Percentiles rank a stretch among this genome's conserved stretches.
These are phyloP conservation scores for Anthopleura xanthogrammica DNA, from an alignment of 92 coral and sea anemone species.

Conservation along the genomic window DNA sequence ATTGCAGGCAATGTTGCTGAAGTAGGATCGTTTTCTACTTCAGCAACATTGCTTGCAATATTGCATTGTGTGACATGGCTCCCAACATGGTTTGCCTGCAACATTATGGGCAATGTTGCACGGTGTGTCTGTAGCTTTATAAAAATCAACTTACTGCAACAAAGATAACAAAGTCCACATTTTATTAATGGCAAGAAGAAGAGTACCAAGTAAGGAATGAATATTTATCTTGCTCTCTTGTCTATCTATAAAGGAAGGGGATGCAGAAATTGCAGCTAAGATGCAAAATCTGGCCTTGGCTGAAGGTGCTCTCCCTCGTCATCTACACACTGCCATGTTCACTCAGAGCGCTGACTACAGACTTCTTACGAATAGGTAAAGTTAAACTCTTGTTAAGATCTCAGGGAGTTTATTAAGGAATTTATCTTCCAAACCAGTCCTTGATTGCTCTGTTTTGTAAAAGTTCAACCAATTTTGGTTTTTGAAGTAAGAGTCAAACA, in stretches of 20 bases:
- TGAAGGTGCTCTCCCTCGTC: conserved; percentile 96
- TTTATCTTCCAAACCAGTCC: no score
- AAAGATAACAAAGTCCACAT: not conserved
- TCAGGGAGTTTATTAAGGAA: not conserved
- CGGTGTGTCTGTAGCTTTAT: no score
- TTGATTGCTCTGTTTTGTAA: no score
- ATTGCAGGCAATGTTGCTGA: no score
- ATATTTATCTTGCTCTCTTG: not conserved
- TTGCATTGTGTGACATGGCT: no score
- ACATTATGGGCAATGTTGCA: no score
- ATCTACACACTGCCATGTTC: conserved; percentile 96
- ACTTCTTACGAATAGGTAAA: conserved; percentile 65
- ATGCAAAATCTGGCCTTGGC: conserved; percentile 98
- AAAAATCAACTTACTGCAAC: no score
- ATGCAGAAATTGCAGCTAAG: conserved; percentile 91
- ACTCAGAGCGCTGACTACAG: conserved; percentile 89
- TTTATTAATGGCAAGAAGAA: not conserved
- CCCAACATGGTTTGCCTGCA: no score
- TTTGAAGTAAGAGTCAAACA: no score
- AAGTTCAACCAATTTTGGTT: no score
- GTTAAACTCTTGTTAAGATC: conserved; percentile 48
- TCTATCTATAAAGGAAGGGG: conserved; percentile 71
- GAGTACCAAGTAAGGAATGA: not conserved
- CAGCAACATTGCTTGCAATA: no score
- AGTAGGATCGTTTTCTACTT: no score